Evolutionary conservation across 37 sponge, comb jelly and placozoan genomes (phyloP).

Genomic region (Hexactinellida sp.): DNA sequence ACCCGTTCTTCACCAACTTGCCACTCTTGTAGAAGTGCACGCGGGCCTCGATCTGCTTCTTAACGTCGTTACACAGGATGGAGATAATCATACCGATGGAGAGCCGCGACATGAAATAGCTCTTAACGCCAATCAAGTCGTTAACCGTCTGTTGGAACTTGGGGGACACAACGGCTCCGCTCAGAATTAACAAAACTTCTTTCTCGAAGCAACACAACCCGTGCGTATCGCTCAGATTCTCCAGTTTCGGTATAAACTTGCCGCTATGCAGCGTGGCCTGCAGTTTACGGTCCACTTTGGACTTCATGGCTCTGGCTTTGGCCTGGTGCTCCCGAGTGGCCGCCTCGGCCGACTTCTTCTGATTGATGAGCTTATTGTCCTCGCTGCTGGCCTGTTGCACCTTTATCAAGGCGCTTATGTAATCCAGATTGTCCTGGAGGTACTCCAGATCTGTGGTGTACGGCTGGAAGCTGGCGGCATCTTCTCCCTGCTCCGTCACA

Average conservation of each 20-base stretch:
- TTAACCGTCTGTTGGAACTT: slow-evolving; percentile 37
- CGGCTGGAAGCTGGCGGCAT: background rate
- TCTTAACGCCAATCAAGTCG: background rate
- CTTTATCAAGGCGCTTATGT: background rate
- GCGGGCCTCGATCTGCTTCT: slow-evolving; percentile 43
- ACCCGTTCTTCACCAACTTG: slow-evolving; percentile 29
- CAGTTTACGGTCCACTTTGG: slow-evolving; percentile 38
- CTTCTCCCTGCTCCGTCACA: background rate
- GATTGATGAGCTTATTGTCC: background rate
- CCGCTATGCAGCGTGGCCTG: slow-evolving; percentile 37
- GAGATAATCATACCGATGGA: slow-evolving; percentile 42
- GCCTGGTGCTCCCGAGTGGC: slow-evolving; percentile 39
- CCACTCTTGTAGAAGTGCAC: slow-evolving; percentile 51
- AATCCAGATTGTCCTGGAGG: slow-evolving; percentile 54
- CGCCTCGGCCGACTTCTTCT: slow-evolving; percentile 26
- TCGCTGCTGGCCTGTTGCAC: background rate
- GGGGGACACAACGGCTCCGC: slow-evolving; percentile 47
- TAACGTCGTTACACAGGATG: slow-evolving; percentile 38
- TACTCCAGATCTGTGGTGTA: slow-evolving; percentile 49
- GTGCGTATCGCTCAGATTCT: slow-evolving; percentile 35
- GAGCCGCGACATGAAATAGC: background rate
- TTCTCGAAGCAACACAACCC: slow-evolving; percentile 44
- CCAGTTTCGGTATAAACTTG: slow-evolving; percentile 32
- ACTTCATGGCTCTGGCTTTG: slow-evolving; percentile 35
- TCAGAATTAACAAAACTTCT: slow-evolving; percentile 39